These are phyloP conservation scores for Pristiophorus japonicus DNA, from an alignment of 2,113 vertebrate genomes.

Conservation along the genomic window DNA sequence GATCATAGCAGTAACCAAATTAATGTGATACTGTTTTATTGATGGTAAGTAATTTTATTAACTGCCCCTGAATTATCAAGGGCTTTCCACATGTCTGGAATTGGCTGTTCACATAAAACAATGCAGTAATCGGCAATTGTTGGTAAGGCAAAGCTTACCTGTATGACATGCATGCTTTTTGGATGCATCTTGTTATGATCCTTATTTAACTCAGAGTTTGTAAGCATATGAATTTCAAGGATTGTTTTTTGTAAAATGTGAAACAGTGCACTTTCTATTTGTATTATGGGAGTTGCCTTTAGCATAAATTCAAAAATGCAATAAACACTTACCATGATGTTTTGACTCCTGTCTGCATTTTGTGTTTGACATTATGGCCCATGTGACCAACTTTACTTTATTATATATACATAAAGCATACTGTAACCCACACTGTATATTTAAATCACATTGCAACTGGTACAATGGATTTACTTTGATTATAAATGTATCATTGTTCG, in stretches of 20 bases:
- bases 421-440: too few species aligned
- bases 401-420: too few species aligned
- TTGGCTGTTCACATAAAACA: background rate
- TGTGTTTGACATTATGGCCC: too few species aligned
- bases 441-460: too few species aligned
- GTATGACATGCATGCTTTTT: background rate
- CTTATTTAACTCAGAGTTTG: background rate
- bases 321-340: background rate
- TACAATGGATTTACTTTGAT: too few species aligned
- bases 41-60: background rate
- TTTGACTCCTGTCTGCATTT: background rate
- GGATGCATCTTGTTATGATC: background rate
- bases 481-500: too few species aligned
- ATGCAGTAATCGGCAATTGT: background rate
- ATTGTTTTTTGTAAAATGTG: background rate
- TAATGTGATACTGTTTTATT: background rate
- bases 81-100: background rate
- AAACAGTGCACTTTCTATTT: background rate
- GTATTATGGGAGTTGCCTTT: background rate
- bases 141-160: background rate
- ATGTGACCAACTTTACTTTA: too few species aligned
- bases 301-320: background rate
- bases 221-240: background rate
- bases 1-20: background rate
- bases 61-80: background rate